Evolutionary conservation across 2,113 vertebrate species (phyloP).

Genomic region (Perca schrenkii): DNA sequence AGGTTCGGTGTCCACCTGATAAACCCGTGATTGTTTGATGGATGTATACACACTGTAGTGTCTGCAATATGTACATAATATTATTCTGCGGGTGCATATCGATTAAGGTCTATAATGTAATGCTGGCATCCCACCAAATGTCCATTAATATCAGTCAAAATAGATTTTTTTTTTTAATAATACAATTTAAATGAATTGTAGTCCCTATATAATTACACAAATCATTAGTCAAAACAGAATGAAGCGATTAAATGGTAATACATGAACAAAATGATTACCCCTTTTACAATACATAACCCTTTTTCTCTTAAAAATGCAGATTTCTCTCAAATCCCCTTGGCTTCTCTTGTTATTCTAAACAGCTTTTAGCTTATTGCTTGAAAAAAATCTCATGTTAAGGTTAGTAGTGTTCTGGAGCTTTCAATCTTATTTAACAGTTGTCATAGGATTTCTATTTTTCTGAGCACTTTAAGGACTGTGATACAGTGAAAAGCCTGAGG

Average conservation of each 20-base stretch:
- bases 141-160: not conserved
- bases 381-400: not conserved
- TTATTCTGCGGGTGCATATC: not conserved
- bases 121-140: not conserved
- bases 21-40: conserved; percentile 15
- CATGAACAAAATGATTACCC: not conserved
- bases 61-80: not conserved
- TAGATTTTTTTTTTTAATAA: not conserved
- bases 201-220: not conserved
- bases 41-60: not conserved
- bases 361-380: not conserved
- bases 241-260: not conserved
- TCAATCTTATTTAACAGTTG: not conserved
- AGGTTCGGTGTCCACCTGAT: conserved; percentile 8
- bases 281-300: not conserved
- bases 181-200: not conserved
- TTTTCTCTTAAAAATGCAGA: not conserved
- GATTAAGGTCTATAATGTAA: not conserved
- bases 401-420: not conserved
- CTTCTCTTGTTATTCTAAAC: not conserved
- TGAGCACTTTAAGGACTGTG: not conserved
- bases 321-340: not conserved
- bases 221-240: not conserved
- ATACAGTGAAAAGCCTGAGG: not conserved
- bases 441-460: too few relatives aligned